Conservation (phyloP, 2,113 vertebrate species). For the Istiophorus platypterus region DNA sequence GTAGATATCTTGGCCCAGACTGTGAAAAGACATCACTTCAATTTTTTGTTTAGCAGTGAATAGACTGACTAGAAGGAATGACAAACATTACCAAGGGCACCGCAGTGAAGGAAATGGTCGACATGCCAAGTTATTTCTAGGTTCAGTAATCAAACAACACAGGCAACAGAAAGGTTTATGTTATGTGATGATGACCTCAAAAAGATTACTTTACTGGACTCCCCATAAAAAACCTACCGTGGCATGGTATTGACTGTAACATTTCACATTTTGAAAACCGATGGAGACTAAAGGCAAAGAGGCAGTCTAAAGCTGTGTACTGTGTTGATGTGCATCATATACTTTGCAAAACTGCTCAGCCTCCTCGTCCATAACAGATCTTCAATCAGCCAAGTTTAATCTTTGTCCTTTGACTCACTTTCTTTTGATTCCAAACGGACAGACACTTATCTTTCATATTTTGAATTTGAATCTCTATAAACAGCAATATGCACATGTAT, state of each 20-base stretch:
- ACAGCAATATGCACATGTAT: neutral
- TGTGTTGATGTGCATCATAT: neutral
- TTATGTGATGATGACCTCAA: neutral
- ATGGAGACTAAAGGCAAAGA: neutral
- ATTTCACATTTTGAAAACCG: neutral
- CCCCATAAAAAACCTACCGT: neutral
- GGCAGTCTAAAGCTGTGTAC: neutral
- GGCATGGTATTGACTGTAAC: neutral
- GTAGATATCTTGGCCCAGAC: neutral
- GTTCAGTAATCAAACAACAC: conserved; percentile 14
- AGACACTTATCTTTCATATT: neutral
- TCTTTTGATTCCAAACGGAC: neutral
- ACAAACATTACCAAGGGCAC: neutral
- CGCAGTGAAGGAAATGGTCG: neutral
- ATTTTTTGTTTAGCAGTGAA: neutral
- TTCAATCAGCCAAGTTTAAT: neutral
- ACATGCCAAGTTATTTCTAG: conserved; percentile 10
- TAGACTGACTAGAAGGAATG: neutral
- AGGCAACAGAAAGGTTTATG: neutral
- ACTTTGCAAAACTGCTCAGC: neutral
- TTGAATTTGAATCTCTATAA: neutral
- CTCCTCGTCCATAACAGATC: too few species aligned
- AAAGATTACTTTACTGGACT: neutral
- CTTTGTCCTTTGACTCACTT: neutral
- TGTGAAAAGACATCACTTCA: neutral